Conservation (phyloP, 2,888 invertebrate genomes). For the Cinara cedri region DNA sequence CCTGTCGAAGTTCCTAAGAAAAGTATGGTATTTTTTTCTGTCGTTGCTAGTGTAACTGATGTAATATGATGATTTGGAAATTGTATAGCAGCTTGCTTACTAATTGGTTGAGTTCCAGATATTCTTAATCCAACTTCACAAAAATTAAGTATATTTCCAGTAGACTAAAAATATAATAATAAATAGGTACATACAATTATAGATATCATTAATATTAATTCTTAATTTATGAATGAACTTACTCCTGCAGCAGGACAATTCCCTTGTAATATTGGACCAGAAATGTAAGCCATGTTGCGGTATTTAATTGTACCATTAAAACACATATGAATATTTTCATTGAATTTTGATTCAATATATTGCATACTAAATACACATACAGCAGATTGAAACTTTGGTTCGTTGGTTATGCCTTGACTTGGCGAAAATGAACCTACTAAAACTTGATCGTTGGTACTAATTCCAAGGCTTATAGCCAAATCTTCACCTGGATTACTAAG, state of each 20-base stretch:
- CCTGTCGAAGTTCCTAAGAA: conserved; percentile 91
- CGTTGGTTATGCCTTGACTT: conserved; percentile 85
- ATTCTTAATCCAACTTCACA: conserved; percentile 92
- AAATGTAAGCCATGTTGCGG: conserved; percentile 89
- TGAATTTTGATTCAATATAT: conserved; percentile 90
- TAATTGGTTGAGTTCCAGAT: conserved; percentile 85
- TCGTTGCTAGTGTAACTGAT: conserved; percentile 84
- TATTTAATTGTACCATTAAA: conserved; percentile 93
- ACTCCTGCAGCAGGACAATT: conserved; percentile 86
- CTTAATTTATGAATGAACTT: conserved; percentile 62
- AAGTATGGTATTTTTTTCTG: conserved; percentile 89
- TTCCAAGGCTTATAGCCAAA: conserved; percentile 80
- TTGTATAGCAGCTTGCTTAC: conserved; percentile 75
- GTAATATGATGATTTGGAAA: conserved; percentile 82
- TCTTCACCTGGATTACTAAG: conserved; percentile 84
- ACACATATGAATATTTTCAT: conserved; percentile 96
- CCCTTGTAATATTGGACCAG: conserved; percentile 87
- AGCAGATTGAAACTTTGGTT: conserved; percentile 82
- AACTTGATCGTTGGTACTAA: conserved; percentile 79
- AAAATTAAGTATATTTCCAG: conserved; percentile 89
- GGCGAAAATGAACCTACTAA: conserved; percentile 88
- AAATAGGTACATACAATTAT: not conserved
- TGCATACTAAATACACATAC: conserved; percentile 90
- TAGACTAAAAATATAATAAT: conserved; percentile 68
- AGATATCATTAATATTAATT: not conserved